Percentiles rank a stretch among this genome's conserved stretches.
Conservation (phyloP, 2,797 vertebrate species). For the Neoniphon sammara region DNA sequence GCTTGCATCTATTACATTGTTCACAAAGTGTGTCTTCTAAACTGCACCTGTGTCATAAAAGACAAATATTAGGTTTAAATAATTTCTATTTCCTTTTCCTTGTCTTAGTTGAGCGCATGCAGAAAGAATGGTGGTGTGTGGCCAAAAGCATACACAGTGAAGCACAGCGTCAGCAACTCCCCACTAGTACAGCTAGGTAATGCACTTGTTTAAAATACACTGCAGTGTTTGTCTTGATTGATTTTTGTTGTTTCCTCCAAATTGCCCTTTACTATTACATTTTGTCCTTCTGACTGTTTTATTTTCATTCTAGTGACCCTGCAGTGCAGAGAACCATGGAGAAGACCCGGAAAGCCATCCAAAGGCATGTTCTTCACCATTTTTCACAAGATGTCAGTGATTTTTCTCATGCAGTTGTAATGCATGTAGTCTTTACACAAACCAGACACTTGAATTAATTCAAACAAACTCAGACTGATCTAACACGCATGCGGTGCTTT, state of each 20-base stretch:
- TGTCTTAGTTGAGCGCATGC: constrained; percentile 75
- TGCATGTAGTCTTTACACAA: too few relatives aligned
- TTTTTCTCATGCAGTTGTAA: too few relatives aligned
- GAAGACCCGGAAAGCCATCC: constrained; percentile 70
- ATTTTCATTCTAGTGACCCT: constrained; percentile 62
- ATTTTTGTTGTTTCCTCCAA: not conserved
- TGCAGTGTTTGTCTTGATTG: not conserved
- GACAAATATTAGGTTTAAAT: constrained; percentile 5
- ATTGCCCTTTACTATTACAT: not conserved
- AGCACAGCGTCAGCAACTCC: constrained; percentile 20
- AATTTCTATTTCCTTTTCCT: constrained; percentile 7
- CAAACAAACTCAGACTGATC: not conserved
- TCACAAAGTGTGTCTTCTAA: not conserved
- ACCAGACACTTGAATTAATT: too few relatives aligned
- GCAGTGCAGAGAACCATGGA: constrained; percentile 63
- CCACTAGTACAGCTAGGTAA: constrained; percentile 68
- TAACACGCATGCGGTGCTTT: not conserved
- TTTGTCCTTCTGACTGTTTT: constrained; percentile 14
- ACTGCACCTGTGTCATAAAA: not conserved
- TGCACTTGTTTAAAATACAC: constrained; percentile 5
- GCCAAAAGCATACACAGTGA: constrained; percentile 64
- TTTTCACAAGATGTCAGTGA: not conserved
- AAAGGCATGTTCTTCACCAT: constrained; percentile 63
- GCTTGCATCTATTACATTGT: constrained; percentile 9
- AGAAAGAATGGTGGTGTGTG: constrained; percentile 70